Base-by-base conservation (phyloP, 2,888 invertebrate species). In the Zygaena filipendulae region DNA sequence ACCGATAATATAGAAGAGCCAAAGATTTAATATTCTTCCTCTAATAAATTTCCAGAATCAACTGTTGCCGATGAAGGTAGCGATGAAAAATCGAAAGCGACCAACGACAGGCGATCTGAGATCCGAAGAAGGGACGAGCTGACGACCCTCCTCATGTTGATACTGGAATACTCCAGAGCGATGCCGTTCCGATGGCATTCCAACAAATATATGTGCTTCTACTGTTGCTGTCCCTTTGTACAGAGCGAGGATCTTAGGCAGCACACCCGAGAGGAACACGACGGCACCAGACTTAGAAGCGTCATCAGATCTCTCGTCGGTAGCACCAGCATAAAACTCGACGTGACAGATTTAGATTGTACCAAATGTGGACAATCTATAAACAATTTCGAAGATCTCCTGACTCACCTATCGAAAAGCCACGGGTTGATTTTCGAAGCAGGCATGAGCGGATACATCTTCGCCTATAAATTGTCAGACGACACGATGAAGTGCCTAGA, bases 111-210 rank as follows among this genome's bases (percentile, higher is more conserved):
- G 32, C 22, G 35, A 39, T 11, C 9, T 33, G 7, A 37, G 27
- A 27, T 27, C 23, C 18, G 14, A 27, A 26, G 26, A 26, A 9
- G 23, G 20, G 28, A 24, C 5, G 33, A 33, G n/a, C 44, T 57
- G 38, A 52, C 55, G 34, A 33, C 39, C 3, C 59, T 60, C 21
- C 44, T 62, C 0, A 40, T 40, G 1, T 42, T 47, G 27, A 39
- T 60, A 0, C 31, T 69, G 0, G 28, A 45, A 4, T 49, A 53
- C 4, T 52, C 61, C 0, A 54, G 54, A 0, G 33, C 51, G 1
- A 45, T 50, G 36, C 61, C 61, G 0, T 62, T 61, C 31, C 44
- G 45, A 16, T 56, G 56, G 54, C 37, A 53, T 0, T 48, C 45
- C 14, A 53, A 45, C 11, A 40, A 43, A 1, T 59, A 49, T 23